phyloP scores from a whole-genome alignment of 2,888 invertebrate genomes.

The Oscheius sp. region DNA sequence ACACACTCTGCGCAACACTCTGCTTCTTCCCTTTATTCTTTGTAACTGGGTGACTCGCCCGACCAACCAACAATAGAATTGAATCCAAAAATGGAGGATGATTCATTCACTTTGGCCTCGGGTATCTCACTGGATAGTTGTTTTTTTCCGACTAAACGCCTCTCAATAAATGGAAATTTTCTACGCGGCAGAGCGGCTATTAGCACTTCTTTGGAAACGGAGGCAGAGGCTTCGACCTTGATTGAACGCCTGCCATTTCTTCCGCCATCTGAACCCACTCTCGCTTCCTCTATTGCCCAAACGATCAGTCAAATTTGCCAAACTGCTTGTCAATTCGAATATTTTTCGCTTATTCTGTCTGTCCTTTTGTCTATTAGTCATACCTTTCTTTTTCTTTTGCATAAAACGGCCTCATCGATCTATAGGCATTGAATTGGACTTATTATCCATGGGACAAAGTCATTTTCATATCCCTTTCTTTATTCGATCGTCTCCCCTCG shows the following conservation, averaged over 20 bases:
- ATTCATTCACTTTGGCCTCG: too few species aligned
- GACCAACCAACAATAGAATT: too few species aligned
- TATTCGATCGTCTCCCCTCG: too few species aligned
- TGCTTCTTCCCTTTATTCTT: too few species aligned
- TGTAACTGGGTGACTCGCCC: too few species aligned
- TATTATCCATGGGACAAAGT: not conserved
- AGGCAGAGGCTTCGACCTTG: not conserved
- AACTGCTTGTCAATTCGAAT: not conserved
- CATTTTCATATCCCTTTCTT: not conserved
- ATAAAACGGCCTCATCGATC: not conserved
- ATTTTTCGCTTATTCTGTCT: not conserved
- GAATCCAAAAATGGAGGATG: too few species aligned
- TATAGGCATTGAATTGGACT: not conserved
- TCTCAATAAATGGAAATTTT: conserved; percentile 4
- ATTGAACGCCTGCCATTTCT: conserved; percentile 11
- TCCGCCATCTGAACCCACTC: not conserved
- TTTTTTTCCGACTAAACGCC: too few species aligned
- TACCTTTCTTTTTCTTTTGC: not conserved
- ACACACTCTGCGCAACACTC: too few species aligned
- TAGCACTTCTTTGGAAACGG: not conserved
- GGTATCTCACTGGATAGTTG: too few species aligned
- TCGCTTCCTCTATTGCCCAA: not conserved
- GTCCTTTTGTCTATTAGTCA: not conserved
- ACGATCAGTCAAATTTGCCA: not conserved
- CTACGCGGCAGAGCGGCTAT: not conserved